phyloP scores from a whole-genome alignment of 2,113 vertebrate species.

The Prietella phreatophila region DNA sequence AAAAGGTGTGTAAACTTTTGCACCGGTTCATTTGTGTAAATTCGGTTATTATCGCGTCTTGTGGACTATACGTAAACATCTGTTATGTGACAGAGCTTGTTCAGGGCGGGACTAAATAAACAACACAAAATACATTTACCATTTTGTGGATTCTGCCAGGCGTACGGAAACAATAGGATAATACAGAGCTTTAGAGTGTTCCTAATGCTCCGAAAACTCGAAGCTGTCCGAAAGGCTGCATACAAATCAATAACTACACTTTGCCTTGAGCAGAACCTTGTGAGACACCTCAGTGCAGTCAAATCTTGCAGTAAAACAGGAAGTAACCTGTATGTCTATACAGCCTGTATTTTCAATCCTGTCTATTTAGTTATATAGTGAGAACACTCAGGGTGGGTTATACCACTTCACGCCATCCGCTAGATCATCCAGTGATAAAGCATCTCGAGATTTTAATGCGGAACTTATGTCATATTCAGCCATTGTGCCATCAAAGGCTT shows the following conservation, averaged over 20 bases:
- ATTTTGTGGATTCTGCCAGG: too few species aligned
- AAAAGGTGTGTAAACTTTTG: too few species aligned
- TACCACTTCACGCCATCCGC: background rate
- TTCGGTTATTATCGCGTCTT: too few species aligned
- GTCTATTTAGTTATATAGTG: background rate
- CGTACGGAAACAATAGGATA: too few species aligned
- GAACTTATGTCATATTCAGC: background rate
- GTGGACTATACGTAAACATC: too few species aligned
- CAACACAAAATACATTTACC: too few species aligned
- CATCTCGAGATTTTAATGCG: background rate
- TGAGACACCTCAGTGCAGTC: background rate
- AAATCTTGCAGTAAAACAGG: background rate
- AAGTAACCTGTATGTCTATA: background rate
- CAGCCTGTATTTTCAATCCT: background rate
- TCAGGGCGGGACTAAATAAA: too few species aligned
- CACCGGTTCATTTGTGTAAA: too few species aligned
- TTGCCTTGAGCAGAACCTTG: background rate
- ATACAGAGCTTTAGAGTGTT: too few species aligned
- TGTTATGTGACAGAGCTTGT: too few species aligned
- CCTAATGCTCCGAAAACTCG: too few species aligned
- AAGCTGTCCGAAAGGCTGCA: background rate
- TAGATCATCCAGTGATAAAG: background rate
- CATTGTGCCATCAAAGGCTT: background rate
- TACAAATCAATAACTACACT: background rate
- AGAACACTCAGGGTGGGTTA: background rate